A percentile compares a stretch with the other conserved stretches of the same genome.
These are phyloP conservation scores for Prunella strophiata DNA, from an alignment of 2,797 vertebrate genomes.

Conservation along the genomic window DNA sequence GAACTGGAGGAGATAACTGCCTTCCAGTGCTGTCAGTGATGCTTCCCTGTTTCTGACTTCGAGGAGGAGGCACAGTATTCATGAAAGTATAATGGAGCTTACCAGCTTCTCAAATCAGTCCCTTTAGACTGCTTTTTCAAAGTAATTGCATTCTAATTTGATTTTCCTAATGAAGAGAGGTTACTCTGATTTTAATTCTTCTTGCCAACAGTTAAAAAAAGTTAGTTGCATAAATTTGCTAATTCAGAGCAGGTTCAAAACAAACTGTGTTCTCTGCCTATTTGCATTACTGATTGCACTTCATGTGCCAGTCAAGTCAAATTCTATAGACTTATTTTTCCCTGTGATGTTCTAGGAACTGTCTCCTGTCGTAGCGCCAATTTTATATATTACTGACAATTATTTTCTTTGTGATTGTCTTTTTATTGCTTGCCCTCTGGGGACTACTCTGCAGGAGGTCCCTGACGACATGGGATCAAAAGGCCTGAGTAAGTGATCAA, in stretches of 20 bases:
- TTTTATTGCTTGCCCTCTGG: constrained; percentile 87
- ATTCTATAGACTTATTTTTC: background rate
- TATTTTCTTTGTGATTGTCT: constrained; percentile 94
- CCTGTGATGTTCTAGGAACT: constrained; percentile 82
- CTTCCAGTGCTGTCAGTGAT: background rate
- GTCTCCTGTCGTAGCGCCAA: constrained; percentile 79
- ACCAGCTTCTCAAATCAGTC: background rate
- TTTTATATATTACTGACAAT: constrained; percentile 86
- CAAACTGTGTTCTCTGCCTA: background rate
- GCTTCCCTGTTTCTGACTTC: background rate
- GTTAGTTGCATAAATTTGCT: background rate
- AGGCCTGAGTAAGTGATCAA: constrained; percentile 95
- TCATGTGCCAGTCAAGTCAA: background rate
- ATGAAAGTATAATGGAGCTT: background rate
- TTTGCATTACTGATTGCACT: background rate
- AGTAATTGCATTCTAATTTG: background rate
- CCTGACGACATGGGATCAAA: constrained; percentile 93
- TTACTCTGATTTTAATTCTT: background rate
- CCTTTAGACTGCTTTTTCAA: background rate
- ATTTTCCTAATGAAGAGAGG: background rate
- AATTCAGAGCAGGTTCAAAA: background rate
- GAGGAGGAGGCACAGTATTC: background rate
- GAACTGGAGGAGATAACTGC: background rate
- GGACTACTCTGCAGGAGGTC: constrained; percentile 92
- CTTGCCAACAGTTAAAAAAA: background rate